Evolutionary conservation across 2,888 invertebrate genomes (phyloP), one percentile per base, ranked within the genome.

Genomic region (Bunonema sp.): DNA sequence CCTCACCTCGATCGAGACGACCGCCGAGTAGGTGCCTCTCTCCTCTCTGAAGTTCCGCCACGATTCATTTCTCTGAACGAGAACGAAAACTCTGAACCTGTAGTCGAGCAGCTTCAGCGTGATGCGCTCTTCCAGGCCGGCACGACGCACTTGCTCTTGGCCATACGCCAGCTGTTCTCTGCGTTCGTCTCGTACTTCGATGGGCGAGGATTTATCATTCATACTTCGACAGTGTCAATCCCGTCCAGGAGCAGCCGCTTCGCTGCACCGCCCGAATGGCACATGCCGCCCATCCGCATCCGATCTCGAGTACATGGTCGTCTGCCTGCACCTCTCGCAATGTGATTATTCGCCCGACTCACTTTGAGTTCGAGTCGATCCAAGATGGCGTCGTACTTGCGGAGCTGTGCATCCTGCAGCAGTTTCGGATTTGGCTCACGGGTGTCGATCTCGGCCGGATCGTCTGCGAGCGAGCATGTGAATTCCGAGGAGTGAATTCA

Each of bases 291-390:
- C 61, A 60, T 19, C 61, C 61, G 41, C 59, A 59, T 12, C 61
- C 61, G 29, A 61, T 61, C 41, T 61, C 61, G 2, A 61, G 53
- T 7, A 60, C 57, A 33, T 57, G 49, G 41, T 59, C 59, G 5
- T 39, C 30, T 1, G 44, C 40, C 7, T 34, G 44, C 34, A 57
- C 34, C 19, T 57, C 44, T 8, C 55, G 37, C 33, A 41, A 39
- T n/a, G 54, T 51, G 20, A 54, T 44, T n/a, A 55, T 41, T n/a
- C n/a, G n/a, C n/a, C n/a, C n/a, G n/a, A n/a, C n/a, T 28, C 4
- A 39, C 18, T 23, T 35, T 39, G n/a, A 45, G 12, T 16, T 45
- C 24, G 39, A 39, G 37, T 50, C 54, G 28, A 53, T 56, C 47
- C 8, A 38, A 29, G 8, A 49, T 23, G n/a, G 24, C 16, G 26